Evolutionary conservation across 2,113 vertebrate species (phyloP), one percentile per base, ranked within the genome.

Genomic region (Aegotheles bennettii): DNA sequence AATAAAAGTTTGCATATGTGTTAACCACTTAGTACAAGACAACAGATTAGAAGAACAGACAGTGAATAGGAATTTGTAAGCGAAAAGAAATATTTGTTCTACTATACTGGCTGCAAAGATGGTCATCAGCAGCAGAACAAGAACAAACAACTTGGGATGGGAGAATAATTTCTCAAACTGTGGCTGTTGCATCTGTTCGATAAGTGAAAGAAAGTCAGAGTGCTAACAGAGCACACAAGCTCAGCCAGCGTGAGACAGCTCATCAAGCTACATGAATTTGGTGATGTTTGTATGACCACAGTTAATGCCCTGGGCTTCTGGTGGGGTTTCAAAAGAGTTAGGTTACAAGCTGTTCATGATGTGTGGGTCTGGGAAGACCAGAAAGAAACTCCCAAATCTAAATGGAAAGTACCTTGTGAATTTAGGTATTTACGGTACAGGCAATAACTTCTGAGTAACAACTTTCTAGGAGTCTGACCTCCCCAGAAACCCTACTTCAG

Each of bases 11-110:
- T 93, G 45, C 54, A 6, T 86, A 18, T 45, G 16, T 1, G 5
- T 91, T 90, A 87, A 43, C n/a, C 57, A 73, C 57, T 71, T 87
- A 68, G 38, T 31, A 20, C 65, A 79, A 85, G 28, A 36, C n/a
- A 93, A 79, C 61, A 83, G 43, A 68, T 47, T 70, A 63, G 13
- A 87, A 48, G 50, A 91, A 91, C 78, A 47, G 48, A 78, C 42
- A 70, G 40, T 25, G 35, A 76, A 43, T 9, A 69, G 18, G 10
- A 38, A 60, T 36, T 35, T 79, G 25, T 43, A 68, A 57, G 36
- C 84, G 71, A 74, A 90, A 83, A 80, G 19, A n/a, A 92, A 13
- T 86, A 77, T 77, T 93, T 94, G 29, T 92, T 92, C 60, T 86
- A 31, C 25, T 16, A 53, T 0, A 0, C 48, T 85, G 67, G 10